These are phyloP conservation scores for Pristis pectinata DNA, from an alignment of 2,797 vertebrate species.

Conservation along the genomic window DNA sequence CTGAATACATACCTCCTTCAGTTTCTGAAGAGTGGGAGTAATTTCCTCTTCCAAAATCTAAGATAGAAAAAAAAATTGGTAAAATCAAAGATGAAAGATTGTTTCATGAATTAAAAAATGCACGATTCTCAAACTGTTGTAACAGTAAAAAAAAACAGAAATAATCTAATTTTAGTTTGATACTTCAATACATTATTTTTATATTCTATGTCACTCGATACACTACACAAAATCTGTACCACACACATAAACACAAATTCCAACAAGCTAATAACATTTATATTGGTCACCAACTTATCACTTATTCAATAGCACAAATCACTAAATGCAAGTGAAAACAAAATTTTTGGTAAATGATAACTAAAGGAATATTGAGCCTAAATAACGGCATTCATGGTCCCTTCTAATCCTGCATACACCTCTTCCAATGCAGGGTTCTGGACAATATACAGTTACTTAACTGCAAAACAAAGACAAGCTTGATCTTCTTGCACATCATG, in stretches of 20 bases:
- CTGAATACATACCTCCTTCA: conserved; percentile 72
- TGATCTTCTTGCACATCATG: not conserved
- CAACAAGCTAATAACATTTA: not conserved
- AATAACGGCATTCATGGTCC: not conserved
- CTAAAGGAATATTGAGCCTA: not conserved
- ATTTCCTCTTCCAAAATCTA: conserved; percentile 91
- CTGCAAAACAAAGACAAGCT: not conserved
- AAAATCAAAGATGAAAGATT: conserved; percentile 24
- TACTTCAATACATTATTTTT: not conserved
- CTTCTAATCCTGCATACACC: not conserved
- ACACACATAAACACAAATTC: not conserved
- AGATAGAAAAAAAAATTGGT: conserved; percentile 42
- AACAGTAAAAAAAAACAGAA: not conserved
- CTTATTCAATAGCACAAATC: not conserved
- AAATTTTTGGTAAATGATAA: not conserved
- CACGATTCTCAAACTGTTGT: conserved; percentile 4
- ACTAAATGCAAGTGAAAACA: not conserved
- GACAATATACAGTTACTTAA: not conserved
- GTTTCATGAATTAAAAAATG: not conserved
- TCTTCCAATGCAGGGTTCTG: not conserved
- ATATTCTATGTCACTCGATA: not conserved
- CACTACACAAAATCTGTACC: not conserved
- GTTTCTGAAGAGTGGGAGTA: conserved; percentile 80
- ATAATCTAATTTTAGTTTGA: not conserved
- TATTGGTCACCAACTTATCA: not conserved